These are phyloP conservation scores for Uropsilus gracilis DNA, from an alignment of 2,113 vertebrate species.

Conservation along the genomic window DNA sequence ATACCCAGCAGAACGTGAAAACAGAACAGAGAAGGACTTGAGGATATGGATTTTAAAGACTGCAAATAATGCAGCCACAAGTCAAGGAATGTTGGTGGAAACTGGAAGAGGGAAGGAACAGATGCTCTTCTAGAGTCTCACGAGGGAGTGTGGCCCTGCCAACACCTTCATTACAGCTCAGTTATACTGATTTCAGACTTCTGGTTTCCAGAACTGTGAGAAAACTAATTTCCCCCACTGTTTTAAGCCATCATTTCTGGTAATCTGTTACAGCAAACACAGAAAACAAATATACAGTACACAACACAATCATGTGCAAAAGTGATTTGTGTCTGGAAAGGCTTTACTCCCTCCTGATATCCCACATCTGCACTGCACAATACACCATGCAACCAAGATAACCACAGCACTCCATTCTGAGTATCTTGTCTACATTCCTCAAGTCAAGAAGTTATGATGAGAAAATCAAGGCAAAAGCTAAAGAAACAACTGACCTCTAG, in stretches of 20 bases:
- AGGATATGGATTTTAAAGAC: background rate
- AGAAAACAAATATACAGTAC: background rate
- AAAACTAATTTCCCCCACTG: background rate
- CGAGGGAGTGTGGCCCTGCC: background rate
- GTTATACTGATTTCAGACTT: background rate
- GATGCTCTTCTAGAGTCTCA: background rate
- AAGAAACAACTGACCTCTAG: background rate
- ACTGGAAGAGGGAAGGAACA: background rate
- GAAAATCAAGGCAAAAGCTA: background rate
- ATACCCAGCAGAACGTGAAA: background rate
- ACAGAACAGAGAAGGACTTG: background rate
- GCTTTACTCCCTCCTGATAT: background rate
- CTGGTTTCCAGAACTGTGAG: background rate
- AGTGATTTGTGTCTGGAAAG: background rate
- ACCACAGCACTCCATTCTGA: background rate
- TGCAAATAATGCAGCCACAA: background rate
- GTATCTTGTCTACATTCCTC: background rate
- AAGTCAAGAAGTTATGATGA: background rate
- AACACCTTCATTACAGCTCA: background rate
- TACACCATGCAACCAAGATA: background rate
- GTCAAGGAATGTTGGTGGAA: background rate
- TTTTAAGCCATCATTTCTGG: constrained; percentile 1
- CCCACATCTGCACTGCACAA: background rate
- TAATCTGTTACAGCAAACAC: constrained; percentile 9
- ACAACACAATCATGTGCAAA: background rate